Conservation (phyloP, 2,113 vertebrate species). For the Seriola quinqueradiata region DNA sequence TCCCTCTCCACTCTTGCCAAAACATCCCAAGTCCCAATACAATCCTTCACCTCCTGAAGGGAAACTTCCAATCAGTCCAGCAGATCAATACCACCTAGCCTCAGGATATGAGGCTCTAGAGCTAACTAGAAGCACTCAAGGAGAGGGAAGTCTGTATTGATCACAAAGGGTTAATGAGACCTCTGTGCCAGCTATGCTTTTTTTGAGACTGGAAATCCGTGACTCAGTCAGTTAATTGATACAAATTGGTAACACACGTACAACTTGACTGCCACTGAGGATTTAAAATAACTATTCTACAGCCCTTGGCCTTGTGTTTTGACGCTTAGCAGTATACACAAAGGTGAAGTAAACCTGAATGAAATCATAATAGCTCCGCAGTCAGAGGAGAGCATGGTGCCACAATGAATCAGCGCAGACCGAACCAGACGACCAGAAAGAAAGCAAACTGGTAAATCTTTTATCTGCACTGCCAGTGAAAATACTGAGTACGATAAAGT, state of each 20-base stretch:
- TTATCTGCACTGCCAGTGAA: slow-evolving; percentile 62
- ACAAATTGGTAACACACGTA: slow-evolving; percentile 45
- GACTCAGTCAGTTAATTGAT: slow-evolving; percentile 56
- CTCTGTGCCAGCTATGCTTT: slow-evolving; percentile 53
- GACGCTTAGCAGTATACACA: slow-evolving; percentile 9
- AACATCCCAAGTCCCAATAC: slow-evolving; percentile 47
- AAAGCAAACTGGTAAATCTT: slow-evolving; percentile 70
- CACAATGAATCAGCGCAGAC: slow-evolving; percentile 54
- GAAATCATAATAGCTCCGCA: slow-evolving; percentile 27
- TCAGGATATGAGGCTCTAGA: slow-evolving; percentile 70
- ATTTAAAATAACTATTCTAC: slow-evolving; percentile 14
- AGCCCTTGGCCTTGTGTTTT: slow-evolving; percentile 11
- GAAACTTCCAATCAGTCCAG: slow-evolving; percentile 76
- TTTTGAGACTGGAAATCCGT: slow-evolving; percentile 17
- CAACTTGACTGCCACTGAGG: slow-evolving; percentile 14
- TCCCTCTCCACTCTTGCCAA: slow-evolving; percentile 58
- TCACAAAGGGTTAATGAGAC: slow-evolving; percentile 76
- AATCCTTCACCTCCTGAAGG: slow-evolving; percentile 68
- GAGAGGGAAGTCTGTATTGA: slow-evolving; percentile 71
- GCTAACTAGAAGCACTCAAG: slow-evolving; percentile 78
- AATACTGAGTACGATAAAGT: slow-evolving; percentile 54
- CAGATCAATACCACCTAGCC: slow-evolving; percentile 77
- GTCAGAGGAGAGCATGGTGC: slow-evolving; percentile 8
- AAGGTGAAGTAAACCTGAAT: slow-evolving; percentile 22
- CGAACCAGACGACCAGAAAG: slow-evolving; percentile 34